Conservation (phyloP, 2,113 vertebrate genomes). For the Trinectes maculatus region DNA sequence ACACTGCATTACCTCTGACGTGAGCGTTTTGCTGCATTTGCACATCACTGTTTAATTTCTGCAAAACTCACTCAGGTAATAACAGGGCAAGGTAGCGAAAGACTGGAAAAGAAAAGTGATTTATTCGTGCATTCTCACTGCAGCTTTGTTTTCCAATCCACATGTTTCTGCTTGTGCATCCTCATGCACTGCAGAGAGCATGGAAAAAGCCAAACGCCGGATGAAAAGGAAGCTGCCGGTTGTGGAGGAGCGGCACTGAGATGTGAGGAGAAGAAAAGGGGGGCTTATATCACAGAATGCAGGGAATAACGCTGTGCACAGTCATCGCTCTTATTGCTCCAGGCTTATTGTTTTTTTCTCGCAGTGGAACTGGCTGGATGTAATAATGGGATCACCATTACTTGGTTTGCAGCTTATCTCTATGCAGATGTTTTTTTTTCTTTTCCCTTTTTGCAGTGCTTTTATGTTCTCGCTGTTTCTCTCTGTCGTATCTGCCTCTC, state of each 20-base stretch:
- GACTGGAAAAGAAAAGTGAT: neutral
- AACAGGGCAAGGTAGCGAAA: neutral
- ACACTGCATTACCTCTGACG: no score
- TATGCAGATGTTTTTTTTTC: neutral
- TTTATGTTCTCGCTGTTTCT: conserved; percentile 43
- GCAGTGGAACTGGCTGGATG: conserved; percentile 30
- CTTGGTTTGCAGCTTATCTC: conserved; percentile 32
- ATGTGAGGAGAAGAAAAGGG: neutral
- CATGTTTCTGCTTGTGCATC: neutral
- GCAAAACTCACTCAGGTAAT: no score
- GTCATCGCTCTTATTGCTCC: conserved; percentile 24
- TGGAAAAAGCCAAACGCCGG: neutral
- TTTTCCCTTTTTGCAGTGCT: conserved; percentile 37
- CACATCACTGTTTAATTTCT: neutral
- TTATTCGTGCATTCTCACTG: neutral
- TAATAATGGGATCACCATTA: conserved; percentile 42
- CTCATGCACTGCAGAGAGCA: conserved; percentile 2
- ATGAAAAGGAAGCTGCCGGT: neutral
- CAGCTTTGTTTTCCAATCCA: neutral
- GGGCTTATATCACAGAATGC: conserved; percentile 6
- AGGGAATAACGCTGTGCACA: conserved; percentile 31
- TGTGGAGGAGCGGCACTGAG: neutral
- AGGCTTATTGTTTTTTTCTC: conserved; percentile 1
- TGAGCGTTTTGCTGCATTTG: neutral
- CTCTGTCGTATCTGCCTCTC: conserved; percentile 46